Conservation (phyloP, 2,888 invertebrate genomes). For the Caenorhabditis imperialis region DNA sequence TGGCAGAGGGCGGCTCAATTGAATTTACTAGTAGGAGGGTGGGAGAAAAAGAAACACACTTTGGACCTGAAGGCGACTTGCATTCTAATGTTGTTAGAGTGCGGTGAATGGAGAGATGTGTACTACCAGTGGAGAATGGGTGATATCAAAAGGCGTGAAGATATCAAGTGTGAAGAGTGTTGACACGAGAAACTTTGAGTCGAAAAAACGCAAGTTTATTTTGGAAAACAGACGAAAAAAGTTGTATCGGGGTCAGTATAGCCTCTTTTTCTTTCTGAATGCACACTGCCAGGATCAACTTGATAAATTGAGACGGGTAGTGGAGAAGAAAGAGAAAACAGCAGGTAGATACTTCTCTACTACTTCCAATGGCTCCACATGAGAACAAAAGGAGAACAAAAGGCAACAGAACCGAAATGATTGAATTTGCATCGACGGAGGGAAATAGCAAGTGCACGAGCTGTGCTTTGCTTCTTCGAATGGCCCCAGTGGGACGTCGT, state of each 20-base stretch:
- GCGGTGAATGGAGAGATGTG: background rate
- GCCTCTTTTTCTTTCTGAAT: too few species aligned
- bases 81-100: conserved; percentile 35
- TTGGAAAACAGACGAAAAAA: background rate
- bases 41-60: conserved; percentile 1
- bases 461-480: too few species aligned
- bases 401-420: conserved; percentile 12
- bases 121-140: conserved; percentile 6
- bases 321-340: conserved; percentile 1
- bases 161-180: too few species aligned
- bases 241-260: background rate
- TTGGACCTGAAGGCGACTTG: too few species aligned
- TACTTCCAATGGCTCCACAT: too few species aligned
- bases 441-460: background rate
- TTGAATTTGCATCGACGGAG: conserved; percentile 48
- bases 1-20: conserved; percentile 19
- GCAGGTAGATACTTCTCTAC: too few species aligned
- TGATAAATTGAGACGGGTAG: conserved; percentile 28
- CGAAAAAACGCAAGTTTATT: background rate
- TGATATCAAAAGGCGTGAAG: background rate
- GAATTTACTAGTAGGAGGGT: conserved; percentile 22
- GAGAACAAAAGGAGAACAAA: background rate
- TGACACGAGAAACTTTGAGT: background rate
- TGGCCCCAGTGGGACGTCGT: conserved; percentile 1
- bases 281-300: conserved; percentile 13